phyloP scores from a whole-genome alignment of 1,140 invertebrate genomes.

The Leptinotarsa undecemlineata region DNA sequence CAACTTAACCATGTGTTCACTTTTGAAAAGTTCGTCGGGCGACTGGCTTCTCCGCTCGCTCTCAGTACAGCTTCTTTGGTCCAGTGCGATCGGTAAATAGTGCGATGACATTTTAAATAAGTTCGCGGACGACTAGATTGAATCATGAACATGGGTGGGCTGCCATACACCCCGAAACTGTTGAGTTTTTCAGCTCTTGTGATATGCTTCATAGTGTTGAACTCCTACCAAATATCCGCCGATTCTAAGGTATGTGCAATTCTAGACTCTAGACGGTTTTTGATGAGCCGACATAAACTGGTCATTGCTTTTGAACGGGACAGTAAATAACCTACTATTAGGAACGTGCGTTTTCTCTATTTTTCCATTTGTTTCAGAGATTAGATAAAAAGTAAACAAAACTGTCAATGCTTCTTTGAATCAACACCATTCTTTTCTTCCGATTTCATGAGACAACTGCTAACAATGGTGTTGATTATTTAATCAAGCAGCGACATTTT shows the following conservation, averaged over 20 bases:
- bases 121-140: not conserved
- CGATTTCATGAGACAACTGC: too few species aligned
- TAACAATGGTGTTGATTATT: too few species aligned
- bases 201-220: conserved; percentile 8
- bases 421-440: too few species aligned
- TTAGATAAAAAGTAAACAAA: too few species aligned
- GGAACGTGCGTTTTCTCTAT: too few species aligned
- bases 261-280: not conserved
- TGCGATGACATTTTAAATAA: conserved; percentile 20
- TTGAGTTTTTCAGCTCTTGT: conserved; percentile 15
- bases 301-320: too few species aligned
- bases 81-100: conserved; percentile 14
- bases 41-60: not conserved
- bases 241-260: conserved; percentile 15
- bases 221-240: conserved; percentile 13
- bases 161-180: conserved; percentile 10
- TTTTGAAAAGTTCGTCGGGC: conserved; percentile 16
- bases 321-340: too few species aligned
- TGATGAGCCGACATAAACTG: too few species aligned
- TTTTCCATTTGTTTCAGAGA: too few species aligned
- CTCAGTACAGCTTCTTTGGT: conserved; percentile 19
- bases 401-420: too few species aligned
- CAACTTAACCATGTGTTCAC: conserved; percentile 19
- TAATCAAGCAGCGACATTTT: too few species aligned
- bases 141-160: conserved; percentile 8